These are phyloP conservation scores for Sisor rabdophorus DNA, from an alignment of 2,113 vertebrate genomes.

Conservation along the genomic window DNA sequence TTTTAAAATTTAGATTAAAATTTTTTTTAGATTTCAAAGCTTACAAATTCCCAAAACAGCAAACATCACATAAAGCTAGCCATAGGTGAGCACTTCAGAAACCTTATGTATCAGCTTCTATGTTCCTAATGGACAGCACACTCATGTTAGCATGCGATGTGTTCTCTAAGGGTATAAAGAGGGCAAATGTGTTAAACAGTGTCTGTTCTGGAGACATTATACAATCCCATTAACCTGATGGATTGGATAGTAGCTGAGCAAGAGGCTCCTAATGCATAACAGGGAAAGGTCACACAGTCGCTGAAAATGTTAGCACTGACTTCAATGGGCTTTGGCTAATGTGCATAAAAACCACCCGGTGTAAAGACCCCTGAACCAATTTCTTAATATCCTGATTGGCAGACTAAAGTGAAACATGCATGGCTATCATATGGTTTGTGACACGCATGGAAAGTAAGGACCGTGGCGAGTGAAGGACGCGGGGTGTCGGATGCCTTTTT, in stretches of 20 bases:
- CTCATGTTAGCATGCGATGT: neutral
- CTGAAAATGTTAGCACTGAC: conserved; percentile 41
- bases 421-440: neutral
- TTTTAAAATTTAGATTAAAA: too few species aligned
- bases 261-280: conserved; percentile 43
- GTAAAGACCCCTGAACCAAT: conserved; percentile 9
- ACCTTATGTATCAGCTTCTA: neutral
- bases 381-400: conserved; percentile 28
- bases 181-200: neutral
- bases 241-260: conserved; percentile 42
- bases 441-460: neutral
- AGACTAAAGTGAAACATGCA: neutral
- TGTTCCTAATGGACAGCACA: neutral
- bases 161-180: neutral
- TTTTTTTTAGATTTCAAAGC: neutral
- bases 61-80: neutral
- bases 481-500: neutral
- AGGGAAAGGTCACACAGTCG: conserved; percentile 38
- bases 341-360: conserved; percentile 35
- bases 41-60: neutral
- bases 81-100: neutral
- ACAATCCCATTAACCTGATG: conserved; percentile 51
- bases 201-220: conserved; percentile 34
- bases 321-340: conserved; percentile 44
- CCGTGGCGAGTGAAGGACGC: neutral